Evolutionary conservation across 2,888 invertebrate species (phyloP), one percentile per base, ranked within the genome.

Genomic region (Pollenia amentaria): DNA sequence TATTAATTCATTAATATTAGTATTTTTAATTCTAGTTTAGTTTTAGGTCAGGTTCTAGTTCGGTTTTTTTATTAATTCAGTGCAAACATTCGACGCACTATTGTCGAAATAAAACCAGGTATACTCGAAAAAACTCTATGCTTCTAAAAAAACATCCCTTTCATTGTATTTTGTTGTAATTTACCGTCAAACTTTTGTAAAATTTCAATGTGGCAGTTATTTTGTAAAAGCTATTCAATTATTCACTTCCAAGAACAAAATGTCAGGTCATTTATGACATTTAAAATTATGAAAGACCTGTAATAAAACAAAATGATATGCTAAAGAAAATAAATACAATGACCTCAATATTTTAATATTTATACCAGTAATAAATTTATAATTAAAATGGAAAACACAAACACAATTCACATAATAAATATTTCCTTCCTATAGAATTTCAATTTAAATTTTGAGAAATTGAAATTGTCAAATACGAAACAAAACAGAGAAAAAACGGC

Each of bases 401-500:
- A 16, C 7, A 57, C 53, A 18, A 73, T 73, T 29, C 29, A 21
- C 2, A 44, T 12, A 64, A 42, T 18, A 21, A 11, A 7, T 55
- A 18, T 55, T 55, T 44, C 44, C 21, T 42, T 21, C 48, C 53
- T 53, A 29, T 21, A 76, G 48, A 76, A 65, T 77, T 65, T 65
- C 65, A 77, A 65, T 65, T 77, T 77, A 44, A 29, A 65, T 77
- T 77, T 65, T 64, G 64, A 76, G 55, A 77, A 77, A 65, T 77
- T 77, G 65, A 77, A 77, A 77, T 65, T 77, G 65, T 77, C 76
- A 77, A 65, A 65, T 29, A 55, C 53, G 76, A 77, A 77, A 77
- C 38, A 77, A 55, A 77, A 77, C 76, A 77, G 76, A 77, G 65
- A 65, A 55, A 55, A 12, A 46, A 46, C 10, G 12, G 12, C 10